Evolutionary conservation across 2,113 vertebrate species (phyloP), one percentile per base, ranked within the genome.

Genomic region (Atlantisia rogersi): DNA sequence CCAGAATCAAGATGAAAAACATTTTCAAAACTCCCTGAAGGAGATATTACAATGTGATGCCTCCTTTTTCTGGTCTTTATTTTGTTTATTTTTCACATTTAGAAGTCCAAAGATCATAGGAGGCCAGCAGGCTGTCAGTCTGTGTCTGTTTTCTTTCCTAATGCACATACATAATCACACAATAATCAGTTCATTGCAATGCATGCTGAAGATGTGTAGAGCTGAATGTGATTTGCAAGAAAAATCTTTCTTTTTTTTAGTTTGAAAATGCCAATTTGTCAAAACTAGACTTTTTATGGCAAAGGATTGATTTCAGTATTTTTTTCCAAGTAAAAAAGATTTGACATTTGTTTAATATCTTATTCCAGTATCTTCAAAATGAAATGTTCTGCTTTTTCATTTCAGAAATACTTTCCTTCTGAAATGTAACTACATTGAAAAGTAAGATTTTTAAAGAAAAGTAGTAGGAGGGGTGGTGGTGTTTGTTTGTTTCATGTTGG

Each of bases 291-390:
- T 15, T 81, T 92, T 76, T 55, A 77, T 67, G 37, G 86, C 28
- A 86, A 65, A 80, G 6, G 22, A 80, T 77, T 83, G 11, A 37
- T 90, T 80, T 83, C 59, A 29, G 31, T 77, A 28, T 48, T 86
- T 76, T 69, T 67, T 44, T 73, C 37, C 13, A 77, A 53, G 50
- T 90, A 6, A 90, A 46, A 90, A 93, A 79, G 39, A 32, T 7
- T 58, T 88, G 50, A 90, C 59, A 37, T 92, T 78, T 92, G 40
- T 90, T 95, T 92, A 63, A 55, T 94, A 77, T 78, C 64, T 88
- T 77, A 9, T 74, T 95, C 31, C 18, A 62, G 10, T 83, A 29
- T 21, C 52, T 88, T 88, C 55, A 90, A 77, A 93, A 96, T 67
- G 2, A 93, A 74, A 78, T 37, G 3, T 5, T 93, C n/a, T 74